Base-by-base conservation (phyloP, 1,140 invertebrate species). In the Chrysopa pallens region DNA sequence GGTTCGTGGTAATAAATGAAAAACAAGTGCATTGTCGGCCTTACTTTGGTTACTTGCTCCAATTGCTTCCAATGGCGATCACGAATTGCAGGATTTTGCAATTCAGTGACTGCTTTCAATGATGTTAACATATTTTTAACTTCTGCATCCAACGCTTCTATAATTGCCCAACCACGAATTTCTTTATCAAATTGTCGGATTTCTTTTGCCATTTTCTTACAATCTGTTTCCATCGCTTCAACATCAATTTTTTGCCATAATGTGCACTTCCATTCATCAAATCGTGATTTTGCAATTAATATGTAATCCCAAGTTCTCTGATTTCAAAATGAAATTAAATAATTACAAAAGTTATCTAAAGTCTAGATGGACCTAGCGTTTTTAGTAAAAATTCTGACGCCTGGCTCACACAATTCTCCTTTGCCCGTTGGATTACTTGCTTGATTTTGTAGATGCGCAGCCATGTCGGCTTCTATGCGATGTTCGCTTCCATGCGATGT, bases 61-160 rank as follows among this genome's bases (percentile, higher is more conserved):
- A 96, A 64, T 56, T 95, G 83, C 31, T 80, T 68, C 92, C 92
- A 96, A 64, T 96, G 91, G 36, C 91, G 70, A 39, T 90, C 84
- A 49, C 83, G 74, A 39, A 97, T 92, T 0, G 91, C 82, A 6
- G 89, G 86, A 66, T 94, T 95, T 63, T 94, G 90, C 12, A 96
- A 64, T 56, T 96, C 90, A 5, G 82, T 83, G 11, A 97, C 85
- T 11, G 90, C 87, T 59, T 83, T 69, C 42, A 92, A 57, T 0
- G 86, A 87, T 1, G 85, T 84, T 62, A 90, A 72, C 65, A 91
- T 77, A 59, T 91, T 90, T 57, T 80, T 85, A 6, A 92, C 73
- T 31, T 73, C 72, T 1, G 64, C 67, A 59, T 91, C 86, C 35
- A 85, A 67, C 36, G 69, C 64, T 13, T 67, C 55, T 53, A 78